Percentiles rank a stretch among this genome's conserved stretches.
Conservation (phyloP, 2,113 vertebrate genomes). For the Columba janthina region DNA sequence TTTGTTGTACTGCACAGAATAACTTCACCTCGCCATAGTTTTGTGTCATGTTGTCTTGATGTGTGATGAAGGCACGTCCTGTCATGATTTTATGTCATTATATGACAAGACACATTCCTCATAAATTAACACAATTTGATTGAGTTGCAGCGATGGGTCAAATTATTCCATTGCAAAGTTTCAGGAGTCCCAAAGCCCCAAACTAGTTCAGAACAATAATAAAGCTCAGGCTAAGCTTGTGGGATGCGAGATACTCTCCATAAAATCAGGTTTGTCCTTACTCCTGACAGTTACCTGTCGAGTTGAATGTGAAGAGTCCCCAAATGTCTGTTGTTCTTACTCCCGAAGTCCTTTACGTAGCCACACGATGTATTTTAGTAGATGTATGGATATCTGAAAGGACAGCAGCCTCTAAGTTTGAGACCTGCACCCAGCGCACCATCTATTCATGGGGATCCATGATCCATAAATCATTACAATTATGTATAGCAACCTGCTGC, state of each 20-base stretch:
- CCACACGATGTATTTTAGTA: neutral
- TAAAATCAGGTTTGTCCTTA: neutral
- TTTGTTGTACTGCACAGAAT: constrained; percentile 14
- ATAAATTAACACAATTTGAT: constrained; percentile 29
- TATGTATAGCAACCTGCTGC: neutral
- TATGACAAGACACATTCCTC: constrained; percentile 25
- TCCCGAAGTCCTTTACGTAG: neutral
- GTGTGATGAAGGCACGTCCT: constrained; percentile 28
- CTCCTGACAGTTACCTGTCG: neutral
- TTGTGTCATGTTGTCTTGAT: constrained; percentile 1
- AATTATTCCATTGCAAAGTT: neutral
- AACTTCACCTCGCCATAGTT: neutral
- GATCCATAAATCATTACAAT: neutral
- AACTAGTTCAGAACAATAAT: neutral
- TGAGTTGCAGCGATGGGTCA: neutral
- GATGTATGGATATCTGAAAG: neutral
- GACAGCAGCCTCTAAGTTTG: neutral
- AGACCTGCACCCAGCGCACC: neutral
- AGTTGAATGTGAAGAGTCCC: neutral
- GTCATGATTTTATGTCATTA: constrained; percentile 13
- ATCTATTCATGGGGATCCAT: neutral
- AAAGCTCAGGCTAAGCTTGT: neutral
- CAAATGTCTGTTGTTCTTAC: neutral
- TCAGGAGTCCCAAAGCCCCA: neutral
- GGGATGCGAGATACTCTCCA: neutral